Percentiles rank a stretch among this genome's conserved stretches.
phyloP scores from a whole-genome alignment of 2,113 vertebrate genomes.

The Hemiprocne comata region DNA sequence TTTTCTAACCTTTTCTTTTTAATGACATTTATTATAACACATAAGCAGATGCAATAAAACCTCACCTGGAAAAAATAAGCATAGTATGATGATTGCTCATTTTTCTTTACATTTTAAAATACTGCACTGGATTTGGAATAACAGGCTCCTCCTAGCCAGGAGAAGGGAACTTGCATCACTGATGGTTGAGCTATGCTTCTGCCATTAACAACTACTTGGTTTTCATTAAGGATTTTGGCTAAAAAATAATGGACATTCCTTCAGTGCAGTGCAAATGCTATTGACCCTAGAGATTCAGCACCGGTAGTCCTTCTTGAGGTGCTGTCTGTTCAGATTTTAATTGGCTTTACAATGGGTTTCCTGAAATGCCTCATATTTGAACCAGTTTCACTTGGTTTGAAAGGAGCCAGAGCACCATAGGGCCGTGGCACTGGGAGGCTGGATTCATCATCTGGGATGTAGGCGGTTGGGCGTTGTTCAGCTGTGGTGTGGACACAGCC shows the following conservation, averaged over 20 bases:
- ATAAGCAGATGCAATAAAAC: constrained; percentile 23
- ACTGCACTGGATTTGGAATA: background rate
- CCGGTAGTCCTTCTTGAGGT: background rate
- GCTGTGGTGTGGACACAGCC: constrained; percentile 75
- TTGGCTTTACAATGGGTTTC: constrained; percentile 79
- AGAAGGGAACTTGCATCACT: background rate
- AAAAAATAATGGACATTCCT: background rate
- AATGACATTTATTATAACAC: background rate
- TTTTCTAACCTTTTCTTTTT: constrained; percentile 3
- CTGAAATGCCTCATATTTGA: constrained; percentile 82
- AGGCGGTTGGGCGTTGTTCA: constrained; percentile 81
- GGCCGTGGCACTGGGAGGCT: constrained; percentile 82
- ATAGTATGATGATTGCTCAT: background rate
- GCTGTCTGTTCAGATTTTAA: constrained; percentile 73
- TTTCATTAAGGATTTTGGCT: background rate
- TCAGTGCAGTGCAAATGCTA: background rate
- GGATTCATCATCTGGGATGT: constrained; percentile 69
- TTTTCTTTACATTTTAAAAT: background rate
- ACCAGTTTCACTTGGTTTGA: constrained; percentile 80
- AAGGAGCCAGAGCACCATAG: constrained; percentile 82
- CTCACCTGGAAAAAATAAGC: background rate
- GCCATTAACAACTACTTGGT: background rate
- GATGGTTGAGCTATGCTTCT: background rate
- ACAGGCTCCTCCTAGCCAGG: background rate
- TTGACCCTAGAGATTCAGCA: background rate